Evolutionary conservation across 2,797 vertebrate genomes (phyloP), one percentile per base, ranked within the genome.

Genomic region (Cichlasoma orientale): DNA sequence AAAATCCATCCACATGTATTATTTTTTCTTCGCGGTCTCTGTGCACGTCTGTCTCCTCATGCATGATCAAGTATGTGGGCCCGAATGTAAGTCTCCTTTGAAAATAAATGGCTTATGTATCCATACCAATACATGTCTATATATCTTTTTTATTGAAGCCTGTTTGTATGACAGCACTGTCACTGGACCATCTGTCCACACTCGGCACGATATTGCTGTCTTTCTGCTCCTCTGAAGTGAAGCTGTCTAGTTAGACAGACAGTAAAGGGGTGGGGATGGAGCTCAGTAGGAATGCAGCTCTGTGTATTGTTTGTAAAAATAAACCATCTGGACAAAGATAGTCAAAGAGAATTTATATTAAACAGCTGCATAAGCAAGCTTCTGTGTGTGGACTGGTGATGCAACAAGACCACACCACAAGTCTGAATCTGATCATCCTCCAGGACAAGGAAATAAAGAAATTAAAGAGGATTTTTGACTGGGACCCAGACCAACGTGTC

Each of bases 301-400:
- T 96, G 91, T 97, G 97, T 98, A 97, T 98, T 98, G 97, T 99
- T 98, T 98, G 95, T 98, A 97, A 98, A 99, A 99, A 99, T 98
- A 99, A 99, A 98, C 97, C 94, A 95, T 97, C 94, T 93, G 95
- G 95, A 96, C 95, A 84, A 97, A 97, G 97, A 97, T 96, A 97
- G 97, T 97, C 96, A 95, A 91, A 77, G 95, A 95, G 96, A 97
- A 98, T 98, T 98, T 98, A 97, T 97, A 98, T 96, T 92, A 93
- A 97, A 96, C 97, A 99, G 98, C 98, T 99, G 97, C 97, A 96
- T 95, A 97, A 99, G 97, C 97, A 98, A 96, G 97, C 96, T 97
- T 95, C 95, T 95, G 95, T 94, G 95, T 92, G 90, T 90, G 77
- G 86, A 92, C 84, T 76, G 86, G 79, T 95, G 96, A 96, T 94